Percentiles rank a stretch among this genome's conserved stretches.
These are phyloP conservation scores for Ophiodon elongatus DNA, from an alignment of 2,113 vertebrate species.

Conservation along the genomic window DNA sequence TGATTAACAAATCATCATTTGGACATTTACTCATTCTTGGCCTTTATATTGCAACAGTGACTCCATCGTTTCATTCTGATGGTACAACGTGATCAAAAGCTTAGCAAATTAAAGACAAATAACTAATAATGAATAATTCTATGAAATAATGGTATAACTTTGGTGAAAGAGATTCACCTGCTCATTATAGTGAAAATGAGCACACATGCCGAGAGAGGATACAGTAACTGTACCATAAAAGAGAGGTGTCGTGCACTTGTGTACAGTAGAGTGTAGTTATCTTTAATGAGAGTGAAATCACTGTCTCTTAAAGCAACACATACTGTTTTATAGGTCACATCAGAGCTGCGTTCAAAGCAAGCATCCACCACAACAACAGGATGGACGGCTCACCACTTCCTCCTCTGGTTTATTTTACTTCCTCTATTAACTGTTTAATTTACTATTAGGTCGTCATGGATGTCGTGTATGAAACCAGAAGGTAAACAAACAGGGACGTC, in stretches of 20 bases:
- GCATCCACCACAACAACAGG: constrained; percentile 75
- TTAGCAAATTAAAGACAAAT: background rate
- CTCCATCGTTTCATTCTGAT: background rate
- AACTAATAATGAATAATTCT: background rate
- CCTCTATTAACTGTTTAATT: constrained; percentile 74
- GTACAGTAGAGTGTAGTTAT: constrained; percentile 61
- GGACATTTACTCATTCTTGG: background rate
- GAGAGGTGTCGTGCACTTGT: constrained; percentile 35
- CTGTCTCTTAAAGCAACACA: constrained; percentile 80
- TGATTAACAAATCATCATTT: background rate
- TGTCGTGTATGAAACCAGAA: constrained; percentile 22
- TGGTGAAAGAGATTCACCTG: constrained; percentile 26
- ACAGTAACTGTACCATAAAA: constrained; percentile 30
- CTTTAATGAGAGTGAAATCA: constrained; percentile 79
- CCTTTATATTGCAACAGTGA: background rate
- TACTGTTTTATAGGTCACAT: constrained; percentile 83
- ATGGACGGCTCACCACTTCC: constrained; percentile 75
- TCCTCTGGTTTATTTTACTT: constrained; percentile 71
- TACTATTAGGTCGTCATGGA: constrained; percentile 59
- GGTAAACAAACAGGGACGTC: constrained; percentile 26
- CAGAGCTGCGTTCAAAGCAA: constrained; percentile 82
- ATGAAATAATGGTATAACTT: background rate
- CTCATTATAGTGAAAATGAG: constrained; percentile 3
- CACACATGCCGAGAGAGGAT: background rate
- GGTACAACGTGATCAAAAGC: background rate